phyloP scores from a whole-genome alignment of 2,797 vertebrate genomes.

The Bovichtus variegatus region DNA sequence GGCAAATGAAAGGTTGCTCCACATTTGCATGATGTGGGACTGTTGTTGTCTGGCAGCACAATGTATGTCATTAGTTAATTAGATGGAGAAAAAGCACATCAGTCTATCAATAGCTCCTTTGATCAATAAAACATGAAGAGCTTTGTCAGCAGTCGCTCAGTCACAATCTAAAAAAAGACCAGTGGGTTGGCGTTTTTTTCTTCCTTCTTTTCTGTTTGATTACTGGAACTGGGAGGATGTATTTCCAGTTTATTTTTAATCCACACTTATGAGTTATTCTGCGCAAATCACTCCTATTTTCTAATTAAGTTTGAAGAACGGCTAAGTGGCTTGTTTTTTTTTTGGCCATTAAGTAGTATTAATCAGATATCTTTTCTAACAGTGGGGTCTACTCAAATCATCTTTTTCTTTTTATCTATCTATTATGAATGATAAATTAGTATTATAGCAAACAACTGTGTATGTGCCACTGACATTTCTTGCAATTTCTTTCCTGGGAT shows the following conservation, averaged over 20 bases:
- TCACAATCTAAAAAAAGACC: constrained; percentile 31
- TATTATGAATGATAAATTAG: neutral
- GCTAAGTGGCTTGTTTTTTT: constrained; percentile 1
- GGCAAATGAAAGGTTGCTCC: constrained; percentile 65
- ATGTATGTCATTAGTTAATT: constrained; percentile 69
- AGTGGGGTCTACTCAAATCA: no score
- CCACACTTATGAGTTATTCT: neutral
- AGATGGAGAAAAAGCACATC: constrained; percentile 51
- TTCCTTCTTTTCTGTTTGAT: constrained; percentile 18
- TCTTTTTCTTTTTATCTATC: neutral
- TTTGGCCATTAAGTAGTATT: neutral
- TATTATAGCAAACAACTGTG: neutral
- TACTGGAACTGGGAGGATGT: neutral
- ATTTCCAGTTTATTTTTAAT: constrained; percentile 1
- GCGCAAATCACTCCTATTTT: neutral
- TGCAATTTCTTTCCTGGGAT: neutral
- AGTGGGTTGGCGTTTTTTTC: neutral
- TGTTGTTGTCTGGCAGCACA: constrained; percentile 60
- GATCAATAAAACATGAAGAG: constrained; percentile 76
- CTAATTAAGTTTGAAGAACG: constrained; percentile 32
- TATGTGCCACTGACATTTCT: neutral
- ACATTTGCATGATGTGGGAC: constrained; percentile 68
- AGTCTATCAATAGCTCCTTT: constrained; percentile 64
- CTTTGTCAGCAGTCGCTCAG: constrained; percentile 59
- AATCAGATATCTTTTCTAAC: neutral